Conservation (phyloP, 2,113 vertebrate species). For the Coptodon rendalli region DNA sequence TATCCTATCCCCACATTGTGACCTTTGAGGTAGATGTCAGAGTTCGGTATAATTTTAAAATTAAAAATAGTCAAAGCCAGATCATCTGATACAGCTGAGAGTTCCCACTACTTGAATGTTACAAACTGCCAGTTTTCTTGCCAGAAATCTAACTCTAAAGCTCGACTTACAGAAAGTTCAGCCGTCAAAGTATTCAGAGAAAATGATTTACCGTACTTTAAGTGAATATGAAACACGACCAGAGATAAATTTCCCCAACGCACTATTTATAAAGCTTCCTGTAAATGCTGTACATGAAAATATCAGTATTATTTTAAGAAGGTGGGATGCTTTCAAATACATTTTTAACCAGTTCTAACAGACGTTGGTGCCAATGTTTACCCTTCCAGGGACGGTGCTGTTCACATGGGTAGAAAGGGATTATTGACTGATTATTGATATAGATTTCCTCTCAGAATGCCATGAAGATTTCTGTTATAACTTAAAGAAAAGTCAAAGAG, state of each 20-base stretch:
- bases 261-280: conserved; percentile 71
- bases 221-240: rapidly evolving
- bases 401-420: neutral
- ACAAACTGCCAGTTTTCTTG: conserved; percentile 7
- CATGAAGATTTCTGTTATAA: neutral
- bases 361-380: neutral
- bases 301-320: conserved; percentile 70
- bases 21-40: neutral
- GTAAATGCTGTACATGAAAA: conserved; percentile 81
- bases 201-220: neutral
- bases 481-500: neutral
- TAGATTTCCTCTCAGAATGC: neutral
- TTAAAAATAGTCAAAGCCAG: neutral
- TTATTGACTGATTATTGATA: neutral
- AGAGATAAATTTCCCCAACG: conserved; percentile 15
- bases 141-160: neutral
- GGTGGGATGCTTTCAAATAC: conserved; percentile 48
- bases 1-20: neutral
- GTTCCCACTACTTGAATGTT: conserved; percentile 1
- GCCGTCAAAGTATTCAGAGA: neutral
- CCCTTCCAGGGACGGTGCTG: neutral
- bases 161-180: neutral
- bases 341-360: neutral
- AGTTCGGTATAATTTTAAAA: neutral
- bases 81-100: neutral